Base-by-base conservation (phyloP, 2,888 invertebrate species). In the Cephonodes hylas region DNA sequence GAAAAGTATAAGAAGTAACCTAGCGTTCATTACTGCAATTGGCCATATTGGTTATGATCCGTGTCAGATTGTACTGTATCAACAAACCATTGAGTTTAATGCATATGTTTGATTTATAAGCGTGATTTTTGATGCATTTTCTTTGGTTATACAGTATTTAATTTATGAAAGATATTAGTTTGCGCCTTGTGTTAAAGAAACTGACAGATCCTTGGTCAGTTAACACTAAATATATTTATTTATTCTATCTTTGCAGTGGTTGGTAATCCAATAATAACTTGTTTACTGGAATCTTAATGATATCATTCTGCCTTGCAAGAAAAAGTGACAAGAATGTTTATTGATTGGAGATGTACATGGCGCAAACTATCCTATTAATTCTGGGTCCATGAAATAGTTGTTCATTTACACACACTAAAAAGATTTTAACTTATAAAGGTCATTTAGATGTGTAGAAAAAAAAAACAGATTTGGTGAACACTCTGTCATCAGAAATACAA, bases 121-220 rank as follows among this genome's bases (percentile, higher is more conserved):
- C 10, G 48, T 48, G 18, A 53, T 53, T 53, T 53, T 53, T 31
- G 31, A 27, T 53, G 53, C 53, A 53, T 53, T 53, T 53, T 53
- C 53, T 60, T 67, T 63, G 61, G 59, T 62, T 42, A 53, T 10
- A 53, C 53, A 31, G 53, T 31, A 53, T 53, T 53, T 31, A n/a
- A 38, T 15, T 25, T 15, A 8, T 8, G 7, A 18, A 44, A 44
- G 2, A 34, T 13, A 10, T 53, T 53, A 31, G 18, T 53, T 53
- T 31, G 53, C 53, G 53, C 53, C 31, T 27, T 31, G 3, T 38
- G 10, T 4, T 38, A n/a, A 38, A 3, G 10, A 13, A 13, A 1
- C n/a, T 10, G 13, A 38, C 8, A 38, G 3, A 38, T 38, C 10
- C 2, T 13, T 4, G n/a, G 3, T 13, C 4, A 13, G n/a, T 13